Evolutionary conservation across 2,797 vertebrate genomes (phyloP).

Genomic region (Mus caroli): DNA sequence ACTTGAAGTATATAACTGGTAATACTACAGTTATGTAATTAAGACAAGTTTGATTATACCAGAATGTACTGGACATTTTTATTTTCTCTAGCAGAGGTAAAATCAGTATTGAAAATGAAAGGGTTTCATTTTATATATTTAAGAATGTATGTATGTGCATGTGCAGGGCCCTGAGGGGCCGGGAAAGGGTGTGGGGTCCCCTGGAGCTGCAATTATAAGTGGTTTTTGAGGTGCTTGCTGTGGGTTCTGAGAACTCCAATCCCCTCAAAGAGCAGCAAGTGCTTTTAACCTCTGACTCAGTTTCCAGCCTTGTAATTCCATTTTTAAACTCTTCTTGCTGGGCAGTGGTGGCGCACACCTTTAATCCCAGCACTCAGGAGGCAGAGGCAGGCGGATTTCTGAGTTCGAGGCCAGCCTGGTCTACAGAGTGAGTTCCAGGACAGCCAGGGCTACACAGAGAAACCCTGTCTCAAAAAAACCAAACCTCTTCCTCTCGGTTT

Average conservation of each 20-base stretch:
- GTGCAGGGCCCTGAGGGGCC: too few relatives aligned
- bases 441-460: too few relatives aligned
- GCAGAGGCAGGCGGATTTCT: too few relatives aligned
- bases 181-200: neutral
- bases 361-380: too few relatives aligned
- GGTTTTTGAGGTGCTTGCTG: neutral
- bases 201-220: neutral
- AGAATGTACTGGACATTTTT: neutral
- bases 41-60: constrained; percentile 44
- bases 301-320: neutral
- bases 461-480: too few relatives aligned
- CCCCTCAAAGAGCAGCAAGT: neutral
- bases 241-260: neutral
- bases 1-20: constrained; percentile 32
- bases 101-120: neutral
- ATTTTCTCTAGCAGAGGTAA: neutral
- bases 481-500: neutral
- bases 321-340: neutral
- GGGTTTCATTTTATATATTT: neutral
- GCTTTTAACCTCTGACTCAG: neutral
- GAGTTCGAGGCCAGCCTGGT: too few relatives aligned
- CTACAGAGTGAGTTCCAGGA: too few relatives aligned
- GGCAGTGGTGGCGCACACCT: too few relatives aligned
- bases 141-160: neutral
- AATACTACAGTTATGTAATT: neutral